Evolutionary conservation across 2,888 invertebrate genomes (phyloP), one percentile per base, ranked within the genome.

Genomic region (Aromia moschata): DNA sequence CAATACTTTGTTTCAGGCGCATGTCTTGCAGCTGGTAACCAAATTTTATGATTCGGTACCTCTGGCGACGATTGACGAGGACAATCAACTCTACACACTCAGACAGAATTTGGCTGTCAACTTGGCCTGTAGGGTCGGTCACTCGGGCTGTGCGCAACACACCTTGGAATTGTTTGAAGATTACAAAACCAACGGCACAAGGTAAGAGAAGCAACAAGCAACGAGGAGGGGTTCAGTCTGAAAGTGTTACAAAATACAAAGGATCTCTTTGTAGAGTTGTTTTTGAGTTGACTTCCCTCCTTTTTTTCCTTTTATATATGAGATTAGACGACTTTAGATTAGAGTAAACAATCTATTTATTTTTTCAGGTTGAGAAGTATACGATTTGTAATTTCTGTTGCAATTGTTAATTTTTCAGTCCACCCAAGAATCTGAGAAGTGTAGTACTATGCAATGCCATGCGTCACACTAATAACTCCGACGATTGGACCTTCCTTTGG

Each of bases 391-490:
- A n/a, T n/a, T n/a, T n/a, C n/a, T n/a, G n/a, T n/a, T n/a, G n/a
- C n/a, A n/a, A n/a, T n/a, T n/a, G n/a, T n/a, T n/a, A n/a, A n/a
- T n/a, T n/a, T 56, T 60, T 18, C 15, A 84, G 86, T 16, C 83
- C 88, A 54, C 82, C 85, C 12, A 84, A 85, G 9, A 90, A 93
- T 71, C 83, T 88, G 45, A 87, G 90, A 47, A 79, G 84, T 18
- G 85, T 87, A 52, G 89, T 93, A 0, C 94, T 93, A 79, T 94
- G 94, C 74, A 86, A 86, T 16, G 92, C 85, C 1, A 82, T 94
- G 4, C 85, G 87, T 7, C 77, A 85, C 17, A 91, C 90, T 0
- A 81, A 80, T 0, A 38, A 49, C 2, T 7, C 4, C 12, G 74
- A 75, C 0, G 87, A 91, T 60, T 94, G 91, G 85, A 71, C 86